These are phyloP conservation scores for Rhyacophila evoluta DNA, from an alignment of 2,888 invertebrate genomes.

Conservation along the genomic window DNA sequence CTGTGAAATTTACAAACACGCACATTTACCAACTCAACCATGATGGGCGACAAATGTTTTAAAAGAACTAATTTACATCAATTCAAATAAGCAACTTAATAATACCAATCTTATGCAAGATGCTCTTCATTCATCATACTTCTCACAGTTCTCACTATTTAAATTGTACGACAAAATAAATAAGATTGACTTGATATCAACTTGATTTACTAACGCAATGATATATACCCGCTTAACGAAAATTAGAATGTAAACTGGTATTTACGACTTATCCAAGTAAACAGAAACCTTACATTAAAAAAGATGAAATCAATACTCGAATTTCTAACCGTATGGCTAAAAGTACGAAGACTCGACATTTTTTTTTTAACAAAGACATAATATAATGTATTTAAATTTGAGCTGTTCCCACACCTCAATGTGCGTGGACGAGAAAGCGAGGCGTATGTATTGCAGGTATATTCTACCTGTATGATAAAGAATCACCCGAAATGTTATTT, in stretches of 20 bases:
- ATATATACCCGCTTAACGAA: not conserved
- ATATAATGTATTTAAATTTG: not conserved
- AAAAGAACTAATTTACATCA: too few species aligned
- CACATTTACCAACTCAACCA: too few species aligned
- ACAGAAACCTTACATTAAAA: not conserved
- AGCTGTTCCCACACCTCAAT: slow-evolving; percentile 23
- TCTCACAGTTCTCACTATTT: not conserved
- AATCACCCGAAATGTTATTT: slow-evolving; percentile 39
- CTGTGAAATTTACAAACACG: too few species aligned
- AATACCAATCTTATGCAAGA: too few species aligned
- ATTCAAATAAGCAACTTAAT: too few species aligned
- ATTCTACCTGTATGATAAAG: slow-evolving; percentile 36
- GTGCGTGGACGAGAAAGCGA: not conserved
- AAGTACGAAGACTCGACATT: not conserved
- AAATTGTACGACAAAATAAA: not conserved
- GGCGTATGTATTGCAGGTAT: not conserved
- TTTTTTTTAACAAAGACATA: not conserved
- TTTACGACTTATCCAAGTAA: not conserved
- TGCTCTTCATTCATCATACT: too few species aligned
- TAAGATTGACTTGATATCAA: not conserved
- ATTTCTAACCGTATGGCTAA: not conserved
- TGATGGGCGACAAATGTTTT: too few species aligned
- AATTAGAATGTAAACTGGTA: slow-evolving; percentile 19
- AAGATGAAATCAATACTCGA: not conserved
- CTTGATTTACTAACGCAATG: slow-evolving; percentile 1